Base-by-base conservation (phyloP, 2,113 vertebrate genomes). In the Dromiciops gliroides region DNA sequence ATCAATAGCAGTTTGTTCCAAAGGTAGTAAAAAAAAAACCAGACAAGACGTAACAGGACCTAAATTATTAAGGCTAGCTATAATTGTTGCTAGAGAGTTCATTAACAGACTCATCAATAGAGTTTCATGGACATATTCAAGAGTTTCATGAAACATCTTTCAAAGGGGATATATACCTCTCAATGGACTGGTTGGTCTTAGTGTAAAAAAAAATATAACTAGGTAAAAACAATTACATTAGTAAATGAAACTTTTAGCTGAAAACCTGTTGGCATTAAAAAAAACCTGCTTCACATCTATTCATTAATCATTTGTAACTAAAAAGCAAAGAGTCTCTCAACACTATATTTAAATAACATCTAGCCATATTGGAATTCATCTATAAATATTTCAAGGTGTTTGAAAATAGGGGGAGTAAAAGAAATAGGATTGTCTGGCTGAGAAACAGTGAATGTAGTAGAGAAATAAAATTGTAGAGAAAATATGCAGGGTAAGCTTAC, bases 51-150 rank as follows among this genome's bases (percentile, higher is more conserved):
- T 96, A 98, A 94, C 56, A 94, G 95, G 52, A 26, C 88, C 94
- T 97, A 96, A 97, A 97, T 98, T 97, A 95, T 97, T 97, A 95
- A 96, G 52, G 24, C 89, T 37, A 53, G 91, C 50, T 97, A 88
- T 44, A 90, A 90, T 94, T 50, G 48, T 97, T 96, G 31, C 90
- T 83, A 48, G 92, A 94, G 90, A 92, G 26, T 96, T 97, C 96
- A 97, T 98, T 97, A 95, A 94, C 92, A 92, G 14, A 8, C 94
- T 51, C 95, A 23, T 96, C 89, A 92, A 94, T 96, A 75, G 88
- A 96, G 88, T 53, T 89, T 95, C 90, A 49, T 91, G 83, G 2
- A 60, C 25, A 0, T 93, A 94, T 93, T 93, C 56, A 98, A 97
- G 53, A 95, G 91, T 67, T 97, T 94, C 48, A 49, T 75, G 90